These are phyloP conservation scores for Brachyptera risi DNA, from an alignment of 2,888 invertebrate species.

Conservation along the genomic window DNA sequence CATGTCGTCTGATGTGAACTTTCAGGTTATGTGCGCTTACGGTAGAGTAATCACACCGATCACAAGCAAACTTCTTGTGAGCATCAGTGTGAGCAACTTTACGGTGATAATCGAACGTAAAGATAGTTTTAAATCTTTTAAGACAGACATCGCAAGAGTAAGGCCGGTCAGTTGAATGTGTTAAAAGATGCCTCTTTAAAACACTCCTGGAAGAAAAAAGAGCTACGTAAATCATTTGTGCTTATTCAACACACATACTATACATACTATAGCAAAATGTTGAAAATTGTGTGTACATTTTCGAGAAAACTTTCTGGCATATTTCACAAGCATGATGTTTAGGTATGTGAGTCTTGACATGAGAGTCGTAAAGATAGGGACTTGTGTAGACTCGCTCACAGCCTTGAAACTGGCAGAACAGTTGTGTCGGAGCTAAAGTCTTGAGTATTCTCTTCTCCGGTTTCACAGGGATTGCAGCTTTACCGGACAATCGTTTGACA, in stretches of 20 bases:
- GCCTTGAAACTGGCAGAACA: constrained; percentile 13
- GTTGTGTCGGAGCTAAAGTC: neutral
- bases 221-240: too few species aligned
- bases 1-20: constrained; percentile 39
- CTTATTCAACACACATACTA: constrained; percentile 11
- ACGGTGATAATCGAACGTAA: constrained; percentile 38
- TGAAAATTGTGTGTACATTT: too few species aligned
- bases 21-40: constrained; percentile 41
- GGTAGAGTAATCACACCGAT: constrained; percentile 39
- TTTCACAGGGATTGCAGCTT: too few species aligned
- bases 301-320: constrained; percentile 3
- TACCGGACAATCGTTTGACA: too few species aligned
- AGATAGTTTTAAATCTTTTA: constrained; percentile 44
- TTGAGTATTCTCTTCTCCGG: too few species aligned
- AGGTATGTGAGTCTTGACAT: constrained; percentile 8
- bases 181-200: constrained; percentile 56
- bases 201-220: constrained; percentile 44
- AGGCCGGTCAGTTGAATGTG: constrained; percentile 47
- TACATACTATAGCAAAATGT: too few species aligned
- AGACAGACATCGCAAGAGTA: constrained; percentile 43
- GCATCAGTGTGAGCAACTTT: constrained; percentile 41
- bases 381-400: constrained; percentile 18
- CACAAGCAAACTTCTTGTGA: constrained; percentile 40
- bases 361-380: constrained; percentile 12
- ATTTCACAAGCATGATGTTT: neutral